These are phyloP conservation scores for Leuciscus waleckii DNA, from an alignment of 2,797 vertebrate genomes.

Conservation along the genomic window DNA sequence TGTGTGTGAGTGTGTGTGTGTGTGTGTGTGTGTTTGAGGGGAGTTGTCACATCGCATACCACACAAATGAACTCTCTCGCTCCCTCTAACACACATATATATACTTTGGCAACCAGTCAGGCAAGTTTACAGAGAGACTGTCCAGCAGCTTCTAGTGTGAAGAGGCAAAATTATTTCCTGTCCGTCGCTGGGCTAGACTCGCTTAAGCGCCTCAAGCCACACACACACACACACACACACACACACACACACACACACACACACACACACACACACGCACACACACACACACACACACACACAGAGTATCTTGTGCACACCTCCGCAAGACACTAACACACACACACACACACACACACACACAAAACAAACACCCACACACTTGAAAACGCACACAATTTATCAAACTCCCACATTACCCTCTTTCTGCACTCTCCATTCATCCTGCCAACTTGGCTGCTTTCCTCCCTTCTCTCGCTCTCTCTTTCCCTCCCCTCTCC, in stretches of 20 bases:
- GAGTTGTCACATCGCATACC: slow-evolving; percentile 29
- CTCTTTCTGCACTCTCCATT: slow-evolving; percentile 60
- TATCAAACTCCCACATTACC: slow-evolving; percentile 59
- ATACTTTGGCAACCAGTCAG: slow-evolving; percentile 48
- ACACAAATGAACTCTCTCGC: slow-evolving; percentile 3
- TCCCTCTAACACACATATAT: slow-evolving; percentile 39
- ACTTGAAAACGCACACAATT: slow-evolving; percentile 56
- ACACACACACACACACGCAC: slow-evolving; percentile 30
- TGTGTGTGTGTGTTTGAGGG: slow-evolving; percentile 8
- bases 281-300: slow-evolving; percentile 29
- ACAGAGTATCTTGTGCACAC: slow-evolving; percentile 10
- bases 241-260: slow-evolving; percentile 2
- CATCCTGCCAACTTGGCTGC: slow-evolving; percentile 53
- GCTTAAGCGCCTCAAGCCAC: slow-evolving; percentile 39
- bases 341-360: slow-evolving; percentile 20
- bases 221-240: slow-evolving; percentile 27
- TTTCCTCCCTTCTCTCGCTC: slow-evolving; percentile 23
- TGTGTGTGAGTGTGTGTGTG: slow-evolving; percentile 2
- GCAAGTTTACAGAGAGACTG: slow-evolving; percentile 54
- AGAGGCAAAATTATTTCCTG: slow-evolving; percentile 58
- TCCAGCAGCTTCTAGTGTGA: slow-evolving; percentile 55
- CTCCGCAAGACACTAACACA: slow-evolving; percentile 31
- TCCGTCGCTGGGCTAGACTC: slow-evolving; percentile 57
- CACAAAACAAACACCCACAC: slow-evolving; percentile 58
- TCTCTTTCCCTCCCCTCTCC: slow-evolving; percentile 15